Conservation (phyloP, 2,888 invertebrate genomes). For the Dysmachus trigonus region DNA sequence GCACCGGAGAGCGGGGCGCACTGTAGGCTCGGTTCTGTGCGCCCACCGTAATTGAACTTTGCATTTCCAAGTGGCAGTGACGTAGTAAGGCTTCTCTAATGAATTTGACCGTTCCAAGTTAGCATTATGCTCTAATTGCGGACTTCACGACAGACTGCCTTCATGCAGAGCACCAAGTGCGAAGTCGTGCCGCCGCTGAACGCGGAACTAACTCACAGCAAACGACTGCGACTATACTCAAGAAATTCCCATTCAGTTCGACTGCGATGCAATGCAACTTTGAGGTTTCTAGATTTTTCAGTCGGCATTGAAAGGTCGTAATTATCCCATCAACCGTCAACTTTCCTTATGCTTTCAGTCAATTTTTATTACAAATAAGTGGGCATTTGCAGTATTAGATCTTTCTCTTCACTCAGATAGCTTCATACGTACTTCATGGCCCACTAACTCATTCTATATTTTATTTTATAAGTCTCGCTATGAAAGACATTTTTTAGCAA, state of each 20-base stretch:
- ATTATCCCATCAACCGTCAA: not conserved
- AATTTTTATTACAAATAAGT: not conserved
- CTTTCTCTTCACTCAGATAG: not conserved
- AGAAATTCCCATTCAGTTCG: not conserved
- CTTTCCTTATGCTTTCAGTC: not conserved
- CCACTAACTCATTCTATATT: not conserved
- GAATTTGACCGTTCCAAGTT: conserved; percentile 17
- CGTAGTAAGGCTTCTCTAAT: conserved; percentile 10
- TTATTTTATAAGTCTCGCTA: not conserved
- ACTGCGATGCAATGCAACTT: not conserved
- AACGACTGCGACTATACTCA: not conserved
- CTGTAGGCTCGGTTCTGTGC: not conserved
- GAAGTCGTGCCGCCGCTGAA: not conserved
- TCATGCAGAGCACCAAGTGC: not conserved
- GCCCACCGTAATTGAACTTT: not conserved
- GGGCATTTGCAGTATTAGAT: not conserved
- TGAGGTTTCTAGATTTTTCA: not conserved
- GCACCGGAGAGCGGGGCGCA: not conserved
- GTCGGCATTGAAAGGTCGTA: not conserved
- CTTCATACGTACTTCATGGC: not conserved
- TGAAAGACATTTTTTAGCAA: not conserved
- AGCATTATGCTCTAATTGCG: conserved; percentile 8
- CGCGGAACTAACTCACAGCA: conserved; percentile 15
- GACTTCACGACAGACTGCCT: not conserved
- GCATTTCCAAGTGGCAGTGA: not conserved